Evolutionary conservation across 2,888 invertebrate genomes (phyloP).

Genomic region (Chorisops tibialis): DNA sequence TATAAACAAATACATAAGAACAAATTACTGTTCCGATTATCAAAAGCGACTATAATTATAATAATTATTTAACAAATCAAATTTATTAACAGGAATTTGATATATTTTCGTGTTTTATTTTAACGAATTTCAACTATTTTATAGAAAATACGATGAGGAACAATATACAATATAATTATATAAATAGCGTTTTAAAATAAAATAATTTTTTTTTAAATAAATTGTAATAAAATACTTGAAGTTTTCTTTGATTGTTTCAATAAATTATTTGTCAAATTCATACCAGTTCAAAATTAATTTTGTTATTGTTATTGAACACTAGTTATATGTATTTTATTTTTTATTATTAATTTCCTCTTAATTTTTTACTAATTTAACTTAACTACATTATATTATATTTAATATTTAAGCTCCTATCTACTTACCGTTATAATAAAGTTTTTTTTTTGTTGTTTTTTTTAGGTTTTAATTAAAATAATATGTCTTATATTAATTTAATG

Average conservation of each 20-base stretch:
- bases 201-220: neutral
- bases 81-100: no score
- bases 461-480: conserved; percentile 5
- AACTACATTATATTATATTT: conserved; percentile 4
- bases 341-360: neutral
- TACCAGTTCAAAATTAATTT: neutral
- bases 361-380: neutral
- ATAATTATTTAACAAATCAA: no score
- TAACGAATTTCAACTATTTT: no score
- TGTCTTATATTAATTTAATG: neutral
- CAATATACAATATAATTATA: no score
- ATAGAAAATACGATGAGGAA: no score
- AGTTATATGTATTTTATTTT: neutral
- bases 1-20: no score
- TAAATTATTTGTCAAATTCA: neutral
- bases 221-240: conserved; percentile 17
- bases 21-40: no score
- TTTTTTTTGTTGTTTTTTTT: conserved; percentile 12
- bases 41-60: no score
- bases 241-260: neutral
- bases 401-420: conserved; percentile 30
- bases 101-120: no score
- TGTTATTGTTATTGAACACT: neutral
- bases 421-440: conserved; percentile 19
- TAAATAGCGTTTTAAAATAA: no score